Conservation (phyloP, 2,888 invertebrate genomes). For the Anagyrus pseudococci region DNA sequence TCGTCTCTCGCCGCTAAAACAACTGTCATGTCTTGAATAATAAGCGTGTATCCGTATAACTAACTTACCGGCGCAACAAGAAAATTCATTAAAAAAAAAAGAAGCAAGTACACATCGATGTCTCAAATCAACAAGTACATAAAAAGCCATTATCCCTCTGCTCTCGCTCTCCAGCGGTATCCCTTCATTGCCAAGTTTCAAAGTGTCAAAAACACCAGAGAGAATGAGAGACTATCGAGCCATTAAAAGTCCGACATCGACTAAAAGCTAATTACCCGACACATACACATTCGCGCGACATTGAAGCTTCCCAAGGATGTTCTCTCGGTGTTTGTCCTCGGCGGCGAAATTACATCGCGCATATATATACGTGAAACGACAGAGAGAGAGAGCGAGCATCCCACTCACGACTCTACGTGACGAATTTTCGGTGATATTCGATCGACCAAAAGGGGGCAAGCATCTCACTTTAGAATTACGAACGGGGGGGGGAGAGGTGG, state of each 20-base stretch:
- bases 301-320: neutral
- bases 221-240: neutral
- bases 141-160: too few species aligned
- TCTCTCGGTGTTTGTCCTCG: neutral
- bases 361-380: neutral
- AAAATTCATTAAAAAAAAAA: too few species aligned
- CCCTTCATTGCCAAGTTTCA: too few species aligned
- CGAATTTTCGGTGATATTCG: constrained; percentile 7
- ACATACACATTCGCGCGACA: neutral
- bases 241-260: neutral
- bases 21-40: too few species aligned
- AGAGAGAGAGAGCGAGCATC: neutral
- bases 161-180: too few species aligned
- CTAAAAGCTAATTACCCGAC: neutral
- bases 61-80: too few species aligned
- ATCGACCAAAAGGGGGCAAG: neutral
- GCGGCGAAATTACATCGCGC: neutral
- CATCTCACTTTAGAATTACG: neutral
- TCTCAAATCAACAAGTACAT: too few species aligned
- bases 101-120: too few species aligned
- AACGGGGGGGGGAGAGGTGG: too few species aligned
- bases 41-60: too few species aligned
- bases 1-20: too few species aligned
- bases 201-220: too few species aligned
- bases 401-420: neutral